Percentiles rank a stretch among this genome's conserved stretches.
Evolutionary conservation across 2,113 vertebrate genomes (phyloP).

Genomic region (Corythornis vintsioides): DNA sequence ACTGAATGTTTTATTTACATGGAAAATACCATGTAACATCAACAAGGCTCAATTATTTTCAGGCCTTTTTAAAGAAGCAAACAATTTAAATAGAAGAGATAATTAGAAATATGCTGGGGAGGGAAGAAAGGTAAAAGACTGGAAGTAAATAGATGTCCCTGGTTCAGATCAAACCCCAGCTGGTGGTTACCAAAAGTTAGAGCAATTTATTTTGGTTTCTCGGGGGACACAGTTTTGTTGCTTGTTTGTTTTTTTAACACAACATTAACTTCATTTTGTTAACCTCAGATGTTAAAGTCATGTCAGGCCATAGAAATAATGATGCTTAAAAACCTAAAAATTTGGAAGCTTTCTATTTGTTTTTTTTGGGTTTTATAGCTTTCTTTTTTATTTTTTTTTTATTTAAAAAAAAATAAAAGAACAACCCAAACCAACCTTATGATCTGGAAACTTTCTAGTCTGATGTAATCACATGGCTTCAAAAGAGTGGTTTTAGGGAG

Average conservation of each 20-base stretch:
- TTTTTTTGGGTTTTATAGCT: background rate
- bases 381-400: background rate
- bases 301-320: background rate
- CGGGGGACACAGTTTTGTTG: background rate
- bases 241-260: background rate
- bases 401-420: background rate
- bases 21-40: background rate
- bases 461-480: slow-evolving; percentile 11
- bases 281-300: slow-evolving; percentile 13
- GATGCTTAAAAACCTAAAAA: background rate
- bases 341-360: background rate
- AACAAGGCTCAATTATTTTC: background rate
- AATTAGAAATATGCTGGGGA: background rate
- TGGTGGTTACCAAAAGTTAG: slow-evolving; percentile 1
- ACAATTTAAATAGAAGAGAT: background rate
- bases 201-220: background rate
- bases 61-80: background rate
- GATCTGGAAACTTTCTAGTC: slow-evolving; percentile 1
- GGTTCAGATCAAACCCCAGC: background rate
- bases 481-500: background rate
- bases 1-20: background rate
- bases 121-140: background rate
- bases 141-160: background rate
- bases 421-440: background rate
- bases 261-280: background rate